Evolutionary conservation across 2,888 invertebrate species (phyloP), one percentile per base, ranked within the genome.

Genomic region (Limnephilus marmoratus): DNA sequence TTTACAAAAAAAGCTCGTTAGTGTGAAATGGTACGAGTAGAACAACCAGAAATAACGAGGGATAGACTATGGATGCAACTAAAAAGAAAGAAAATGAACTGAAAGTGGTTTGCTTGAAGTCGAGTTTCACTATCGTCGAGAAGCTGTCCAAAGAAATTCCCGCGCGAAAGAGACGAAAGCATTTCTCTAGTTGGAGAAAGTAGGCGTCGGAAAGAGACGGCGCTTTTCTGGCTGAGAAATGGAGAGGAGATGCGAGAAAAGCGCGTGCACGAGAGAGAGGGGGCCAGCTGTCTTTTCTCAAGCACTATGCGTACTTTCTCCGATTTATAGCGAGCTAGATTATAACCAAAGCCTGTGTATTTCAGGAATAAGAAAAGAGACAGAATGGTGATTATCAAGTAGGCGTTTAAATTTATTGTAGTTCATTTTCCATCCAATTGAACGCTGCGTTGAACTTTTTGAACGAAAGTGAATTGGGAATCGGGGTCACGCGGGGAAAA

Each of bases 71-170:
- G 24, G 68, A 24, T 18, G 68, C 68, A 7, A 68, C 68, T 68
- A 68, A 68, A 68, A n/a, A 68, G 68, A 68, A 91, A 90, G 90
- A 92, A 91, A 93, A 92, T 92, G 85, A 92, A 91, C 88, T 86
- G 93, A 93, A 93, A 93, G 93, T 93, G 91, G 91, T 91, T 91
- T 49, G 49, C 3, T 68, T 92, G 24, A 83, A 92, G 31, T 81
- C 92, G 81, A 91, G 93, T 93, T 93, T 93, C 93, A 92, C 93
- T 93, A 91, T 93, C 93, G 91, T 92, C 68, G 83, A 81, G 81
- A 92, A 92, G 82, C 68, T 89, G 91, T 24, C 82, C 90, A 41
- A 81, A 45, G 91, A 92, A 92, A 91, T 85, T n/a, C 29, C 80
- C 93, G 90, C 90, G 81, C 37, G 92, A 93, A 87, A 92, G 93